Conservation (phyloP, 2,888 invertebrate species). For the Calliopum simillimum region DNA sequence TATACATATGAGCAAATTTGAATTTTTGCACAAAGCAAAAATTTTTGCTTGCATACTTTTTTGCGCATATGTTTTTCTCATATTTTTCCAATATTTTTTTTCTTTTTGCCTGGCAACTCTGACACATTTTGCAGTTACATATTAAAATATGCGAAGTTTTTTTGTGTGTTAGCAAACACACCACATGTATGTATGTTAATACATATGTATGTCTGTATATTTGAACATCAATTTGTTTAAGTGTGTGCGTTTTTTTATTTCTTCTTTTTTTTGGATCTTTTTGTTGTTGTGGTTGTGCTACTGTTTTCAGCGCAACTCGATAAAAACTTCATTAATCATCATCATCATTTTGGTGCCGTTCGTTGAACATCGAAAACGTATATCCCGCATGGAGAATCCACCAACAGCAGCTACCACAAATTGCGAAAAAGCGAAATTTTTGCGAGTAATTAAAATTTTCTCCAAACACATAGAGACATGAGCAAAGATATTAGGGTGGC, state of each 20-base stretch:
- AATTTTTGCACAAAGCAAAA: constrained; percentile 6
- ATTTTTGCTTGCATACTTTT: background rate
- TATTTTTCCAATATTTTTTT: background rate
- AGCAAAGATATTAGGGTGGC: constrained; percentile 9
- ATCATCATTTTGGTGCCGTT: background rate
- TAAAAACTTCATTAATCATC: constrained; percentile 32
- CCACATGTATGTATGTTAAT: background rate
- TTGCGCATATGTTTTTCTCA: background rate
- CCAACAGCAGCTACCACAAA: background rate
- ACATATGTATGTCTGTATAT: background rate
- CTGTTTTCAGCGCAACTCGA: constrained; percentile 4
- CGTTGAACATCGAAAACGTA: background rate
- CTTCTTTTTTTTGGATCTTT: background rate
- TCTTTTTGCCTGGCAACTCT: constrained; percentile 4
- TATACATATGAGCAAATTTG: constrained; percentile 19
- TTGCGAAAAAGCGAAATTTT: constrained; percentile 5
- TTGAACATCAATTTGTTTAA: background rate
- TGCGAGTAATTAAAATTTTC: constrained; percentile 26
- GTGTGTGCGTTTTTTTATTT: constrained; percentile 8
- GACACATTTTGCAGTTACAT: background rate
- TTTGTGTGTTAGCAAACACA: background rate
- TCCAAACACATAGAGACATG: background rate
- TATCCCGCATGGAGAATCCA: background rate
- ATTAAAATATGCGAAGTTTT: background rate
- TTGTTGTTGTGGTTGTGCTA: too few species aligned